Evolutionary conservation across 2,113 vertebrate genomes (phyloP), one percentile per base, ranked within the genome.

Genomic region (Pachypanchax playfairii): DNA sequence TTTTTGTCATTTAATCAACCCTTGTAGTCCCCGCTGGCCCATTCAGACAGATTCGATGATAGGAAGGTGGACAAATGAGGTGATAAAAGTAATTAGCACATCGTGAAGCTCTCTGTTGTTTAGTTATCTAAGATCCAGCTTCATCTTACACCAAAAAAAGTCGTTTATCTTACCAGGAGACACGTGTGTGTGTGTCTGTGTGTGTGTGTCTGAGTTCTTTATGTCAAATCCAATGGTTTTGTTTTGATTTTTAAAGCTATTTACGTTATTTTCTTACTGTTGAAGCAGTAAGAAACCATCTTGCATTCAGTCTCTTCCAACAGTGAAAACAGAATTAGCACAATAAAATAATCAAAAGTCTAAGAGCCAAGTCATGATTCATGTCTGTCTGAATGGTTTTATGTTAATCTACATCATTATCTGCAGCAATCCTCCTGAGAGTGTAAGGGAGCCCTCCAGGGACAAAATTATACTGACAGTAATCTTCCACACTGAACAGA

Each of bases 71-170:
- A 65, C 71, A 69, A 69, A 67, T 28, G 64, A 74, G 71, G 70
- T 61, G n/a, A 64, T 59, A 49, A 79, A 85, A 77, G 73, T 74
- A 87, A 87, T 90, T 87, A 84, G 65, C 83, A 66, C 65, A 47
- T 78, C 18, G 64, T 74, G 44, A 55, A 64, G 18, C 56, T 68
- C 26, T 24, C 38, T 76, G 68, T 73, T 67, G 64, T 71, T 67
- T 65, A 54, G 73, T 80, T 69, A 56, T 50, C 61, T 79, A 64
- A 55, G 39, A 75, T 73, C 22, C 3, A 51, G 63, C 62, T 60
- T 58, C 70, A 33, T 67, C 50, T 69, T 31, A 26, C 20, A 36
- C 41, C 22, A 25, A 65, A 50, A 47, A 41, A 49, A 46, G 50
- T 50, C 22, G 13, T 60, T 69, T 25, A 35, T 73, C 51, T 57